Conservation (phyloP, 2,113 vertebrate species). For the Micromys minutus region DNA sequence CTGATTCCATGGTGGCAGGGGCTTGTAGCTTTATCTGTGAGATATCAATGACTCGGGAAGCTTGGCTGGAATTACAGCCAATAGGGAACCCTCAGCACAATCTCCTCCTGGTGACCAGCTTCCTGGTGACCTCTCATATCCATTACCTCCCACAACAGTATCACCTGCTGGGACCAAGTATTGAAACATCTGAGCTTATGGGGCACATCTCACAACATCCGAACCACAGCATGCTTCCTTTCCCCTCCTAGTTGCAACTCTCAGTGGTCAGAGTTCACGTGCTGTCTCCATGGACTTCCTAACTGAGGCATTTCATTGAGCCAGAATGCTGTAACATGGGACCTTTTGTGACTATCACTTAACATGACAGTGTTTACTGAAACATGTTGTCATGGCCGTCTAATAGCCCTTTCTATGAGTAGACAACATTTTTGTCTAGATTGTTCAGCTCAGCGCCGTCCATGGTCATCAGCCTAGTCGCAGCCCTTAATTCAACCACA, state of each 20-base stretch:
- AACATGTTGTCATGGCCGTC: neutral
- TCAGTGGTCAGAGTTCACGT: neutral
- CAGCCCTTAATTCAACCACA: neutral
- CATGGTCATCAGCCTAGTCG: neutral
- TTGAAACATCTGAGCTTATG: neutral
- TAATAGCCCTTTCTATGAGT: accelerated
- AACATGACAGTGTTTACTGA: no score
- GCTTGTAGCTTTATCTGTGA: neutral
- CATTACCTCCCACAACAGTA: neutral
- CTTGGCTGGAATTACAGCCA: neutral
- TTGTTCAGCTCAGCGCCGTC: neutral
- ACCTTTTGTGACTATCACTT: neutral
- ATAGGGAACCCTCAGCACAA: neutral
- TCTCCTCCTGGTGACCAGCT: neutral
- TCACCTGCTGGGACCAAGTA: neutral
- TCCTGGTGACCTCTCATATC: neutral
- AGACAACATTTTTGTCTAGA: neutral
- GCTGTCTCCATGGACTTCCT: neutral
- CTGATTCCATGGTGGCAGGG: neutral
- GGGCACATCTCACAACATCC: no score
- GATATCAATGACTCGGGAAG: neutral
- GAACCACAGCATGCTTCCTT: neutral
- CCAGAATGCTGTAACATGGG: neutral
- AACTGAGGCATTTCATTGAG: accelerated
- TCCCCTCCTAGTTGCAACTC: no score